phyloP scores from a whole-genome alignment of 2,888 invertebrate genomes.

The Habrosyne pyritoides region DNA sequence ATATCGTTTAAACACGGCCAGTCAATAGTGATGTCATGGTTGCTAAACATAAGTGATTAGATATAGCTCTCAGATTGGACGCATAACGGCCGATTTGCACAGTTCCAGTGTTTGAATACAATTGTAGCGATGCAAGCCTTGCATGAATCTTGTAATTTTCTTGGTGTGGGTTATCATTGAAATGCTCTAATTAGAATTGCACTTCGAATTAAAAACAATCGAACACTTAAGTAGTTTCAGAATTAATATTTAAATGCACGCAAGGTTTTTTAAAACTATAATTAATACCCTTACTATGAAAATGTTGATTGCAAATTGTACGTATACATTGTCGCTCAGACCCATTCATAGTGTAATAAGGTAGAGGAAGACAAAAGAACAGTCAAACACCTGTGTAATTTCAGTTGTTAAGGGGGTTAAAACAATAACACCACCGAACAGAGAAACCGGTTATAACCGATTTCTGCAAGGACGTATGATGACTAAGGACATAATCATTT shows the following conservation, averaged over 20 bases:
- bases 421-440: constrained; percentile 14
- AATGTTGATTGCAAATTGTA: not conserved
- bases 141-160: constrained; percentile 1
- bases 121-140: not conserved
- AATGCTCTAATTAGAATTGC: constrained; percentile 2
- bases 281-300: not conserved
- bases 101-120: not conserved
- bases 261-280: not conserved
- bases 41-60: constrained; percentile 15
- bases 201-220: constrained; percentile 2
- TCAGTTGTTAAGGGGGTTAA: constrained; percentile 11
- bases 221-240: not conserved
- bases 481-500: constrained; percentile 21
- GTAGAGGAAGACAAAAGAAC: not conserved
- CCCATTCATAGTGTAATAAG: not conserved
- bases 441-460: constrained; percentile 19
- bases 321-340: not conserved
- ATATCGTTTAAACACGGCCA: constrained; percentile 34
- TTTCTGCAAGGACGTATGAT: constrained; percentile 23
- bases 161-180: not conserved
- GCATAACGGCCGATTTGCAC: constrained; percentile 1
- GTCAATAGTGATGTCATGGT: constrained; percentile 33
- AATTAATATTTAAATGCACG: not conserved
- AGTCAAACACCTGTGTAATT: constrained; percentile 22
- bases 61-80: not conserved